phyloP scores from a whole-genome alignment of 2,113 vertebrate genomes.

The Romanogobio albipinnatus region DNA sequence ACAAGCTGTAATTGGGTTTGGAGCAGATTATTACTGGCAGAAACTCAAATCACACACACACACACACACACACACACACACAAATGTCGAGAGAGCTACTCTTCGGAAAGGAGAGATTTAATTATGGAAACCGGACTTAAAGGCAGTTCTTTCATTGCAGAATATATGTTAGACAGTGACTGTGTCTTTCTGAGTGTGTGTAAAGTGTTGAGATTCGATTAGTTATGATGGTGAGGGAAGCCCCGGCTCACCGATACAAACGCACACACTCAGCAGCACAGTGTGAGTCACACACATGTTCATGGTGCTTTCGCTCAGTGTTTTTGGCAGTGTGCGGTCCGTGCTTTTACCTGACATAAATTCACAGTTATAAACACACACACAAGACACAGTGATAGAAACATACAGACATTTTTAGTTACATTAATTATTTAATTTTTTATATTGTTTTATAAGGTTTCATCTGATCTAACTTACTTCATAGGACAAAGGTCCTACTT shows the following conservation, averaged over 20 bases:
- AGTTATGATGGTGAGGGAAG: constrained; percentile 17
- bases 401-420: background rate
- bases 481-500: background rate
- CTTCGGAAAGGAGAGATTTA: background rate
- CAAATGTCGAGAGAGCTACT: background rate
- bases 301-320: background rate
- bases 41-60: background rate
- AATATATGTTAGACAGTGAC: background rate
- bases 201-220: constrained; percentile 29
- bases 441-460: too few species aligned
- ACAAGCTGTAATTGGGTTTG: background rate
- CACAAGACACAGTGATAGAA: background rate
- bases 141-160: background rate
- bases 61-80: background rate
- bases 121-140: constrained; percentile 4
- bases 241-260: background rate
- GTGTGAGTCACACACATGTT: background rate
- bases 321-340: constrained; percentile 13
- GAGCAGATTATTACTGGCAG: constrained; percentile 4
- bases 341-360: constrained; percentile 13
- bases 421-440: background rate
- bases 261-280: background rate
- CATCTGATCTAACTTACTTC: background rate
- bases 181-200: constrained; percentile 3
- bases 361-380: background rate